Conservation (phyloP, 2,113 vertebrate species). For the Phoenicopterus ruber region DNA sequence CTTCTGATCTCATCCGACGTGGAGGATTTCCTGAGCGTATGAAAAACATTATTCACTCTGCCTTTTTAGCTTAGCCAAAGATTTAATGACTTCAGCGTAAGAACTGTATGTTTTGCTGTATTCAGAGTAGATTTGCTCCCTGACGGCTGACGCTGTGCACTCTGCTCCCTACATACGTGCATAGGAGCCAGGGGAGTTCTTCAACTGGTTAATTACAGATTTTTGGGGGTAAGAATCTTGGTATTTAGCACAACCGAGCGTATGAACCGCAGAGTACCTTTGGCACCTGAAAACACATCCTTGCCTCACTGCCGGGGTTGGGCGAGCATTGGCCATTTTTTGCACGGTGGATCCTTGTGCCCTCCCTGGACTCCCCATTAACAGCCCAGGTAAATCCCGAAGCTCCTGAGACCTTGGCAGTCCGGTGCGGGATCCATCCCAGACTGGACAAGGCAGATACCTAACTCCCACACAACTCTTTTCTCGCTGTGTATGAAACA, state of each 20-base stretch:
- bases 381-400: not conserved
- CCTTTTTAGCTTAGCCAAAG: conserved; percentile 23
- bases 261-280: not conserved
- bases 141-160: not conserved
- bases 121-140: not conserved
- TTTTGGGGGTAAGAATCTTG: not conserved
- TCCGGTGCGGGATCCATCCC: not conserved
- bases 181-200: not conserved
- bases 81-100: not conserved
- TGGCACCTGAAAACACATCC: not conserved
- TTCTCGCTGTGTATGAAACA: not conserved
- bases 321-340: not conserved
- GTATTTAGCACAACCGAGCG: not conserved
- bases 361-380: not conserved
- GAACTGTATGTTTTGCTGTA: not conserved
- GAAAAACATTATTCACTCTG: conserved; percentile 21
- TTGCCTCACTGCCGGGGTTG: not conserved
- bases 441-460: not conserved
- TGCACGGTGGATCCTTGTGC: not conserved
- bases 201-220: not conserved
- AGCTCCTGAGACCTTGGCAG: not conserved
- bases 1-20: not conserved
- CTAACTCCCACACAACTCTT: not conserved
- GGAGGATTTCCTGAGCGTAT: conserved; percentile 36
- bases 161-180: not conserved